Evolutionary conservation across 2,888 invertebrate genomes (phyloP), one percentile per base, ranked within the genome.

Genomic region (Cloeon dipterum): DNA sequence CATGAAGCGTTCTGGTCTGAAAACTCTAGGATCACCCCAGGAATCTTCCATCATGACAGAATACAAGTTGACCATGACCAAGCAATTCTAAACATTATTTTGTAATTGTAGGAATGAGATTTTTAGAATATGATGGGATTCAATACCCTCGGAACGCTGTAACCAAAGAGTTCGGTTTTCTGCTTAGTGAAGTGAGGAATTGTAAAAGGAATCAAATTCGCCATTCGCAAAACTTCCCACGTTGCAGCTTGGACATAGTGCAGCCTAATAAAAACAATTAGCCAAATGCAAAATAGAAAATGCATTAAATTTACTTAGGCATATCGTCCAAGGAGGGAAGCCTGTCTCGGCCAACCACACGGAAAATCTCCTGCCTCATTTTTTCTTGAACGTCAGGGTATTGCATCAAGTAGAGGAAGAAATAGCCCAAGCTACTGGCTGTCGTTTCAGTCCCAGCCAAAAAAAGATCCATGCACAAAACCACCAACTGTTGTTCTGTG

Each of bases 381-480:
- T 29, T 29, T 7, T 7, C 14, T 29, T 29, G 29, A 7, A 29
- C 29, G 5, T 29, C 16, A 14, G 29, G 29, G 29, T 29, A 29
- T 7, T 14, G n/a, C 13, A 29, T 29, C 13, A n/a, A 5, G 16
- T 29, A 29, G 5, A 29, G 16, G 5, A 29, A 29, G 13, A 29
- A 11, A 29, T 29, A 29, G n/a, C 13, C 29, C 5, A 29, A 29
- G 7, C 13, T 14, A n/a, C 29, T 29, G 14, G 29, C n/a, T 5
- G 29, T 29, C 16, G 29, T 29, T 16, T 29, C 29, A 14, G 29
- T 29, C 10, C 29, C 29, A 7, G 29, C 29, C 29, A 29, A 16
- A 16, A 29, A 29, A 29, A 29, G 29, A n/a, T 29, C 29, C 29
- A 29, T 29, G 14, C 29, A 29, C n/a, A 29, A 16, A 29, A 29